A percentile compares a stretch with the other conserved stretches of the same genome.
Evolutionary conservation across 1,140 invertebrate genomes (phyloP).

Genomic region (Neuroterus valhalla): DNA sequence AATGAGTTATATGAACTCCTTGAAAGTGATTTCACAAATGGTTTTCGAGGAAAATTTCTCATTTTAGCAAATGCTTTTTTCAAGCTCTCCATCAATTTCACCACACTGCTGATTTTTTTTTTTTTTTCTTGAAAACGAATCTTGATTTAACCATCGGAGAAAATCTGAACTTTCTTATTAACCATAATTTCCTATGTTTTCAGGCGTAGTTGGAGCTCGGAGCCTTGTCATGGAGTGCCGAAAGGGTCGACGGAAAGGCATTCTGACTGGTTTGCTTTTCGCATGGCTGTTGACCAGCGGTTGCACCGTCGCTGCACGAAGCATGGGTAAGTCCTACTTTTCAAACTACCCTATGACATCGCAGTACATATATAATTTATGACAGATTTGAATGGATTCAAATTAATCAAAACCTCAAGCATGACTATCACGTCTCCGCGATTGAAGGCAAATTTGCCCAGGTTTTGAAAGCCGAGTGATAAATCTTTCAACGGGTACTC

Average conservation of each 20-base stretch:
- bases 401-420: not conserved
- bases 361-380: not conserved
- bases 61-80: too few species aligned
- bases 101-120: too few species aligned
- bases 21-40: too few species aligned
- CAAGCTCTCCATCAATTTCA: too few species aligned
- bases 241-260: slow-evolving; percentile 72
- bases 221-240: slow-evolving; percentile 72
- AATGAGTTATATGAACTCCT: not conserved
- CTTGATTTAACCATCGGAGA: not conserved
- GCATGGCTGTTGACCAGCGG: slow-evolving; percentile 70
- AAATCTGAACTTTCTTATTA: not conserved
- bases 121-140: too few species aligned
- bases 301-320: slow-evolving; percentile 67
- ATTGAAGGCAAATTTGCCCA: slow-evolving; percentile 4
- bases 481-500: not conserved
- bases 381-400: not conserved
- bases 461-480: not conserved
- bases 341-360: not conserved
- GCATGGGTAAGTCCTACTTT: slow-evolving; percentile 65
- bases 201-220: slow-evolving; percentile 72
- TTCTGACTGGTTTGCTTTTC: slow-evolving; percentile 68
- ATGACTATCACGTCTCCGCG: not conserved
- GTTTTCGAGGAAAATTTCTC: too few species aligned
- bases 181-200: slow-evolving; percentile 40